Percentiles rank a stretch among this genome's conserved stretches.
phyloP scores from a whole-genome alignment of 2,797 vertebrate species.

The Pseudotriccus pelzelni region DNA sequence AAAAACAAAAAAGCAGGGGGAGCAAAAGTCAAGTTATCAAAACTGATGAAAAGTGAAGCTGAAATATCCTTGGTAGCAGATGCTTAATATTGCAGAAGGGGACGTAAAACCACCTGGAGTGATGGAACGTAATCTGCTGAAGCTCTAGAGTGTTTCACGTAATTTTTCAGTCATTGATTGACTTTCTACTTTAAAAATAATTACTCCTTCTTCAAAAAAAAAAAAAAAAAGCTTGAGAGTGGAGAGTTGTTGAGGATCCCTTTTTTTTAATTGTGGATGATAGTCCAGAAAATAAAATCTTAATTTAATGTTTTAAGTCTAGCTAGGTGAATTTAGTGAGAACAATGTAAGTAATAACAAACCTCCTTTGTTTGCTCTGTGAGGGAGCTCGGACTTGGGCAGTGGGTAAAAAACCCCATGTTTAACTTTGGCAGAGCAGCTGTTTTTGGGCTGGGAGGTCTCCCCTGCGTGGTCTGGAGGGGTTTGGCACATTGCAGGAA shows the following conservation, averaged over 20 bases:
- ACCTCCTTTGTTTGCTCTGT: not conserved
- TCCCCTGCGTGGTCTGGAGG: not conserved
- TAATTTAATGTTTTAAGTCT: not conserved
- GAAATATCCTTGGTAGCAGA: not conserved
- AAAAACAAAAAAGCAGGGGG: rapidly evolving
- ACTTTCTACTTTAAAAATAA: not conserved
- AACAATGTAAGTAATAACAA: not conserved
- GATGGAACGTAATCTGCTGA: not conserved
- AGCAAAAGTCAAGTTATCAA: not conserved
- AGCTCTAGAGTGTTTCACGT: not conserved
- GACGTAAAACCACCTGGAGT: not conserved
- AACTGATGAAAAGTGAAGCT: not conserved
- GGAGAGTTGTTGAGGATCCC: not conserved
- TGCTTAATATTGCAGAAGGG: not conserved
- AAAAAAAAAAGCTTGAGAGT: not conserved
- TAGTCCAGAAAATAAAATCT: not conserved
- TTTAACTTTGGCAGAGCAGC: not conserved
- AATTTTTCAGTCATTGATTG: not conserved
- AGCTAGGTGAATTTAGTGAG: not conserved
- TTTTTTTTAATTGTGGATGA: not conserved
- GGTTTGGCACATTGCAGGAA: not conserved
- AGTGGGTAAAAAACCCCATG: not conserved
- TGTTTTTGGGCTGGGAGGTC: rapidly evolving
- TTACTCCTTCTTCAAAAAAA: not conserved
- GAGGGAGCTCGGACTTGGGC: not conserved